Evolutionary conservation across 2,797 vertebrate genomes (phyloP).

Genomic region (Girardinus metallicus): DNA sequence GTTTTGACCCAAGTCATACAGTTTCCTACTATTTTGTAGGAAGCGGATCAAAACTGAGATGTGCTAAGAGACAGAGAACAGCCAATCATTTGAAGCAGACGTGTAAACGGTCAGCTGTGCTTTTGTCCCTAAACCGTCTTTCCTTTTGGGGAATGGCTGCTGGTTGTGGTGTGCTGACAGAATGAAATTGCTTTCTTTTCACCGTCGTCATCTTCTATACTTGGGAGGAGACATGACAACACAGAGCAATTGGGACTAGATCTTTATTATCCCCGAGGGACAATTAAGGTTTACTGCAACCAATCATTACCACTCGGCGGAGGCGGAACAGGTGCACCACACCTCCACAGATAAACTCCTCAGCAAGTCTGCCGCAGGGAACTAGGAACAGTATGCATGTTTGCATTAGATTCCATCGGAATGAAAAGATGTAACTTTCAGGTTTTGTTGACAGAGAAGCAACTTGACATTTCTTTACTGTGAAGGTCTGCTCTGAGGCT

Average conservation of each 20-base stretch:
- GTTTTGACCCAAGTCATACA: too few relatives aligned
- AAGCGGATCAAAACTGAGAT: slow-evolving; percentile 42
- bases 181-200: slow-evolving; percentile 41
- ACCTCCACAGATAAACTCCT: slow-evolving; percentile 15
- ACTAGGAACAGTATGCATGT: background rate
- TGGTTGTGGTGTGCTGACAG: slow-evolving; percentile 30
- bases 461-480: background rate
- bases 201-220: slow-evolving; percentile 43
- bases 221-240: slow-evolving; percentile 50
- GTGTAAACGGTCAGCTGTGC: background rate
- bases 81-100: background rate
- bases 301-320: slow-evolving; percentile 51
- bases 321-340: slow-evolving; percentile 38
- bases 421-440: background rate
- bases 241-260: slow-evolving; percentile 51
- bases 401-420: background rate
- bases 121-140: slow-evolving; percentile 1
- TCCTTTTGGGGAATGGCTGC: slow-evolving; percentile 16
- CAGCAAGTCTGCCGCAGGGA: slow-evolving; percentile 13
- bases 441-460: background rate
- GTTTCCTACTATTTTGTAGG: slow-evolving; percentile 6
- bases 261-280: slow-evolving; percentile 65
- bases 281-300: slow-evolving; percentile 53
- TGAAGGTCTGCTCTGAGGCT: background rate
- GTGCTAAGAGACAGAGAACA: background rate